A percentile compares a stretch with the other conserved stretches of the same genome.
These are phyloP conservation scores for Artibeus jamaicensis DNA, from an alignment of 2,797 vertebrate genomes.

Conservation along the genomic window DNA sequence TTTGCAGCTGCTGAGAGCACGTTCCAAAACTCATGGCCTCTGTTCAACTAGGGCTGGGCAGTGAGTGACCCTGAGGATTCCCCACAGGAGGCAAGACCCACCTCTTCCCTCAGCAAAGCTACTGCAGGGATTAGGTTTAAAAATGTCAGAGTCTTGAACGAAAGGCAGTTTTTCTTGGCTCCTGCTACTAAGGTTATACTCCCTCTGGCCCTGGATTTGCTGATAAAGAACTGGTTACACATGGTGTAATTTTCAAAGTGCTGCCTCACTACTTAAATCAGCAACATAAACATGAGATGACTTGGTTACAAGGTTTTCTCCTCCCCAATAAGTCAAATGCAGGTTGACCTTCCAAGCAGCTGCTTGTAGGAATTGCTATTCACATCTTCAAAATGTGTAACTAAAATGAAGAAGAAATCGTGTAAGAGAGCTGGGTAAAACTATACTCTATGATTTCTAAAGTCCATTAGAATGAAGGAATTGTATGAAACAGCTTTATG, in stretches of 20 bases:
- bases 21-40: conserved; percentile 33
- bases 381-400: conserved; percentile 11
- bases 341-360: conserved; percentile 28
- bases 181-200: conserved; percentile 32
- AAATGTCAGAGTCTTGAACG: conserved; percentile 39
- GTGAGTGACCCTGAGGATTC: conserved; percentile 4
- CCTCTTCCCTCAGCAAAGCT: conserved; percentile 26
- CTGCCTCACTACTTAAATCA: conserved; percentile 26
- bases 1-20: conserved; percentile 48
- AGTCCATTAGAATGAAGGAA: background rate
- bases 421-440: background rate
- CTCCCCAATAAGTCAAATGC: conserved; percentile 38
- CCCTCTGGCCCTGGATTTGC: conserved; percentile 29
- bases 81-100: background rate
- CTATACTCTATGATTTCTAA: background rate
- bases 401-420: background rate
- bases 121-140: conserved; percentile 43
- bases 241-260: conserved; percentile 57
- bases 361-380: background rate
- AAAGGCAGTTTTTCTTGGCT: conserved; percentile 69
- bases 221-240: conserved; percentile 50
- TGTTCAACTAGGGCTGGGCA: background rate
- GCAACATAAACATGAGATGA: conserved; percentile 40
- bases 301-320: background rate
- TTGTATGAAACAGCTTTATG: background rate